Base-by-base conservation (phyloP, 2,888 invertebrate genomes). In the Drosophila barbarae region DNA sequence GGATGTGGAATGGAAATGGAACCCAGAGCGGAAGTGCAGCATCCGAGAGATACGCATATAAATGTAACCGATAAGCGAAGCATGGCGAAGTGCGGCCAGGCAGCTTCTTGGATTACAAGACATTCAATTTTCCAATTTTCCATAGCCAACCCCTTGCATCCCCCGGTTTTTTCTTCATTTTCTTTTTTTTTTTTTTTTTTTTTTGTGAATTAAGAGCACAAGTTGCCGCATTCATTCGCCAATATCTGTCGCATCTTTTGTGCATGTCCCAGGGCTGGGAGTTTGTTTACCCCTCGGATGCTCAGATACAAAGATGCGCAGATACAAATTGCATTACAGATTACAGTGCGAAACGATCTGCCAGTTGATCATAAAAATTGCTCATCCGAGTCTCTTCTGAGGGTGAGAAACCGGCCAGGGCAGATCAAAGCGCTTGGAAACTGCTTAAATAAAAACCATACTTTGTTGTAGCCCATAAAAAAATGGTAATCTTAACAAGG, bases 51-150 rank as follows among this genome's bases (percentile, higher is more conserved):
- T 80, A 76, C 77, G 71, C 74, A 76, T 76, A 74, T 76, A 71
- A 79, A 79, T 74, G 77, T 61, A 78, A 72, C 77, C 68, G 82
- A 81, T 78, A 78, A 67, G 46, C 58, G 66, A 56, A 51, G 66
- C 64, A 42, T 53, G 35, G 64, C 60, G 64, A 47, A 64, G 42
- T 42, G 49, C 36, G 69, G 38, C 64, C 44, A 41, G 69, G 38
- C 64, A 64, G 63, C 79, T 79, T 72, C 79, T 79, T 79, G 73
- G 73, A 77, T 79, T 79, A 82, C 79, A 79, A 71, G 55, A 38
- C 55, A 56, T 38, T 56, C 54, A 46, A 46, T 54, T 54, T 26
- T 44, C 55, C 55, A 36, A 55, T 55, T 49, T 56, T 30, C 38
- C 32, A 21, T 21, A 21, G 68, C 15, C 30, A 50, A 44, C 46